Base-by-base conservation (phyloP, 1,140 invertebrate genomes). In the Atta cephalotes region DNA sequence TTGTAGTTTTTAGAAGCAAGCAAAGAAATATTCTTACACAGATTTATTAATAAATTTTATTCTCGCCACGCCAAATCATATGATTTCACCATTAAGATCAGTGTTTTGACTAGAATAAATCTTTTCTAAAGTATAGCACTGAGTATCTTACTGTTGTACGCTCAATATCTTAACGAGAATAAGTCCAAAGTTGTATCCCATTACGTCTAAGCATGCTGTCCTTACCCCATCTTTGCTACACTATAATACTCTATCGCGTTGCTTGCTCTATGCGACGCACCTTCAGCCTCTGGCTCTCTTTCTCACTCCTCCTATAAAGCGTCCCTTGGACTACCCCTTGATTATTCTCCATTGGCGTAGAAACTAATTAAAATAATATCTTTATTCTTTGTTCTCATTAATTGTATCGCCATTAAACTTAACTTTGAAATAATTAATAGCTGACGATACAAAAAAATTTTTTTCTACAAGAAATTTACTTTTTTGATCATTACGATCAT, bases 101-200 rank as follows among this genome's bases (percentile, higher is more conserved):
- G 2, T 45, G 31, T 85, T 53, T 39, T 21, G 62, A 79, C 49
- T 56, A 31, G 31, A 72, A 86, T 45, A 45, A 86, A 71, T 70
- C 53, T n/a, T 51, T 70, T 62, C 25, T 49, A 53, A 21, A 56
- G 10, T 53, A 56, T 78, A 74, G 79, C 70, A 49, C n/a, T 12
- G 77, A 87, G 79, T 90, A 93, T 92, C 39, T 89, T 90, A 92
- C 90, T 89, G 84, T 35, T 68, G 74, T 86, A 89, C 90, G 85
- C 90, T 93, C 91, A 93, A 94, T 93, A 92, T 91, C 91, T 92
- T 92, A 92, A 93, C 90, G 88, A 90, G 92, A 94, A 93, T 94
- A 93, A 94, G 91, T 94, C 91, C 88, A 79, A 89, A 88, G 92
- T 93, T 93, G 91, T 94, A 92, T 90, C 89, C 93, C 92, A 94